Percentiles rank a stretch among this genome's conserved stretches.
phyloP scores from a whole-genome alignment of 2,797 vertebrate species.

The Sebastes matsubarae region DNA sequence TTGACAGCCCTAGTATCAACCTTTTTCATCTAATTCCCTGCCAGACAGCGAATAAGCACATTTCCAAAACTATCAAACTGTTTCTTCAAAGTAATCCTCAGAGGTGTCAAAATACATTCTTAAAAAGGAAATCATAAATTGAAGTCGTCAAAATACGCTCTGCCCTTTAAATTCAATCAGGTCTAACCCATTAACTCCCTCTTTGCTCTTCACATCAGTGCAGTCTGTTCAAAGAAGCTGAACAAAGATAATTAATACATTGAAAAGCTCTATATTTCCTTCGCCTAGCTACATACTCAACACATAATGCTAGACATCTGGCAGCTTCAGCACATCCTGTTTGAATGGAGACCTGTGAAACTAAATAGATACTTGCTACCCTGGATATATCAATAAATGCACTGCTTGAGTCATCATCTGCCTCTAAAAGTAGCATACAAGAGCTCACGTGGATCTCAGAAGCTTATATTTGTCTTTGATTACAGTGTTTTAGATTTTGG shows the following conservation, averaged over 20 bases:
- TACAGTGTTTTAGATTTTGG: conserved; percentile 16
- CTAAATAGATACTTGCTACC: conserved; percentile 16
- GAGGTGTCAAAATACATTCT: not conserved
- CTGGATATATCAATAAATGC: conserved; percentile 15
- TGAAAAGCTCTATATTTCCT: conserved; percentile 15
- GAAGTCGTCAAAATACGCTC: not conserved
- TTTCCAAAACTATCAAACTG: not conserved
- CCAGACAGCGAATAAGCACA: not conserved
- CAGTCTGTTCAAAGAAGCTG: not conserved
- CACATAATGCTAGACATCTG: conserved; percentile 24
- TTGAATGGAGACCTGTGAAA: conserved; percentile 26
- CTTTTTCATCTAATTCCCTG: too few species aligned
- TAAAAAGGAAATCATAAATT: not conserved
- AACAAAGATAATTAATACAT: not conserved
- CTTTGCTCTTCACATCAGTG: not conserved
- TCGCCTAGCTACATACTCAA: not conserved
- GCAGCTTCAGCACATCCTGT: conserved; percentile 24
- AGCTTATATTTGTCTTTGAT: conserved; percentile 24
- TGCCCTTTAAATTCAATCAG: not conserved
- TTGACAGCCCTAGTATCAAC: too few species aligned
- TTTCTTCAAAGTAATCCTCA: not conserved
- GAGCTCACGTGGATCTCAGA: conserved; percentile 24
- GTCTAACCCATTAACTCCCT: not conserved
- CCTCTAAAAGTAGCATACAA: conserved; percentile 15
- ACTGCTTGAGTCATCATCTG: conserved; percentile 43